Conservation (phyloP, 2,797 vertebrate genomes). For the Austrolebias charrua region DNA sequence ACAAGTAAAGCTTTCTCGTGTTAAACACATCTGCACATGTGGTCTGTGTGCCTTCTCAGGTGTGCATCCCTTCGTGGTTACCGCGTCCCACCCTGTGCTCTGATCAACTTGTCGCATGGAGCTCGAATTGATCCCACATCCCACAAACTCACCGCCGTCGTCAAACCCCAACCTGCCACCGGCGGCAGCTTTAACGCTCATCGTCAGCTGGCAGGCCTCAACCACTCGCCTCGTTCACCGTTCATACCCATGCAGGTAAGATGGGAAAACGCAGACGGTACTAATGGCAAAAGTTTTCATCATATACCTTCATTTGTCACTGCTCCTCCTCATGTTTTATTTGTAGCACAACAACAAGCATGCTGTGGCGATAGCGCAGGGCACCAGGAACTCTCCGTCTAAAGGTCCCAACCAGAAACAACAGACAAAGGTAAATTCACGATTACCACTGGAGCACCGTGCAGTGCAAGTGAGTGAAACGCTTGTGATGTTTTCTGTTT, state of each 20-base stretch:
- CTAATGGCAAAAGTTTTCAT: no score
- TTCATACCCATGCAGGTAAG: constrained; percentile 91
- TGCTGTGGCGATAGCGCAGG: constrained; percentile 75
- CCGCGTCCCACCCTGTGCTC: constrained; percentile 92
- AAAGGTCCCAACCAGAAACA: constrained; percentile 82
- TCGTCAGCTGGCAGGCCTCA: constrained; percentile 84
- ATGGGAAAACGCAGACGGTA: not conserved
- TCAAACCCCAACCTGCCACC: constrained; percentile 90
- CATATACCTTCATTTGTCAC: not conserved
- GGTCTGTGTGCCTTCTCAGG: constrained; percentile 62
- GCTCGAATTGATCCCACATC: constrained; percentile 83
- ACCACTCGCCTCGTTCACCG: constrained; percentile 91
- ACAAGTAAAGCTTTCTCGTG: no score
- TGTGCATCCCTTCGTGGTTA: constrained; percentile 87
- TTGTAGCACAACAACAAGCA: constrained; percentile 82
- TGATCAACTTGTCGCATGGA: constrained; percentile 94
- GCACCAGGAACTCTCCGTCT: constrained; percentile 77
- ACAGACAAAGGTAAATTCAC: constrained; percentile 76
- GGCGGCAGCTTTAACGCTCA: constrained; percentile 58
- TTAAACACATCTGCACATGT: not conserved
- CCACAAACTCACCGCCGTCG: constrained; percentile 91
- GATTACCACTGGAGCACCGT: no score
- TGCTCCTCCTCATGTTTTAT: not conserved
- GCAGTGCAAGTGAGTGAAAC: not conserved
- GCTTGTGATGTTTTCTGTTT: not conserved